Evolutionary conservation across 2,797 vertebrate genomes (phyloP), one percentile per base, ranked within the genome.

Genomic region (Leptodactylus fallax): DNA sequence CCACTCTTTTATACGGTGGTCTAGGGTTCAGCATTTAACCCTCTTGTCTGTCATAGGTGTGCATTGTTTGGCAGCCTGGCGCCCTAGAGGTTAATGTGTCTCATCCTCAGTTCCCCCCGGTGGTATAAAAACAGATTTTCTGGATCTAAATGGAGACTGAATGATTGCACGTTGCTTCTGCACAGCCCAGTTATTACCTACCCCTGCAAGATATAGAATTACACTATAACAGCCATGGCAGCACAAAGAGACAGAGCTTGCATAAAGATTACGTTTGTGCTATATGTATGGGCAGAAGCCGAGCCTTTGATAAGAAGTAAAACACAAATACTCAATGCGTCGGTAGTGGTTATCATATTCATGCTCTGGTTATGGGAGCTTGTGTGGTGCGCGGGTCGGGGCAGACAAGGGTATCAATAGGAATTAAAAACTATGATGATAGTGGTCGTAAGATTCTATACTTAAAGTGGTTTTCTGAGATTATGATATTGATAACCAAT

Each of bases 131-230:
- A 82, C 79, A 76, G 86, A 63, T 83, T 87, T 82, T 71, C 78
- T 49, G 8, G 65, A 86, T 81, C 85, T 86, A 87, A 82, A 87
- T 87, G 67, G 86, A 87, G 67, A 27, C 71, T 74, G 79, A 81
- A 81, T 87, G 85, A 87, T 87, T 87, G 85, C 58, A 87, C 49
- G 86, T 83, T 87, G 69, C 80, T 74, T 87, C 86, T 81, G 61
- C 69, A 81, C 79, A 87, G 80, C 67, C 69, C 86, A 83, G 86
- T 81, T 82, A 87, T 87, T 87, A 87, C 80, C 80, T 83, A 87
- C 45, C 86, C 36, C 67, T 27, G 80, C 71, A 61, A 87, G 69
- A 87, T 82, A 82, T 87, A 82, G 79, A 87, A 81, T 87, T 82
- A 87, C 86, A 51, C 69, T 56, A 87, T 81, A 87, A 81, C 85